Base-by-base conservation (phyloP, 1,140 invertebrate genomes). In the Mamestra configurata region DNA sequence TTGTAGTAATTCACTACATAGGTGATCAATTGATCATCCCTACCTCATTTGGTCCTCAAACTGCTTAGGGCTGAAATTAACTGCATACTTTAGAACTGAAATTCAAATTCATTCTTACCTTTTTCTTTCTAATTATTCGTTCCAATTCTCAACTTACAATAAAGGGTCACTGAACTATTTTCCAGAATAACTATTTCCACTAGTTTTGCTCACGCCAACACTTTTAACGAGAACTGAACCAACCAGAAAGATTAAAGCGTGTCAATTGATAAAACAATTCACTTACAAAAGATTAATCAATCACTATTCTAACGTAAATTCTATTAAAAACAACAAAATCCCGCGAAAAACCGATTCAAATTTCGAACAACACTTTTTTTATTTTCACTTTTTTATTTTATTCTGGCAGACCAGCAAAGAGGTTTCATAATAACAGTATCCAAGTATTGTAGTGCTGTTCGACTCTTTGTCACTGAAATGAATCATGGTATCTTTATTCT, bases 401-500 rank as follows among this genome's bases (percentile, higher is more conserved):
- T 31, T 27, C 10, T 24, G 1, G 13, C 2, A 22, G 0, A 15
- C 2, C 27, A 43, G 40, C 1, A 70, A 70, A 49, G 24, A 70
- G 7, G 18, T 49, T 46, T 15, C 7, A 49, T 15, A 5, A n/a
- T n/a, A 70, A 27, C 13, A n/a, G 13, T 51, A 27, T 24, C 10
- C 20, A 22, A 55, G 46, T 55, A 61, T 76, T 76, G 35, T 49
- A 49, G 24, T 46, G 10, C 13, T 15, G 49, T 46, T n/a, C 7
- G 24, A 20, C 40, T 76, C 53, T 80, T 70, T 79, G 76, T 76
- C 57, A 71, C 43, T 15, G 6, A 37, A 84, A 76, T 84, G 85
- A 86, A 55, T 84, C 83, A 84, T 71, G 43, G 8, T 77, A 73
- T 79, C 77, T 37, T 72, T 77, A 79, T 73, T 37, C 64, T 53